Base-by-base conservation (phyloP, 1,140 invertebrate genomes). In the Campodea augens region DNA sequence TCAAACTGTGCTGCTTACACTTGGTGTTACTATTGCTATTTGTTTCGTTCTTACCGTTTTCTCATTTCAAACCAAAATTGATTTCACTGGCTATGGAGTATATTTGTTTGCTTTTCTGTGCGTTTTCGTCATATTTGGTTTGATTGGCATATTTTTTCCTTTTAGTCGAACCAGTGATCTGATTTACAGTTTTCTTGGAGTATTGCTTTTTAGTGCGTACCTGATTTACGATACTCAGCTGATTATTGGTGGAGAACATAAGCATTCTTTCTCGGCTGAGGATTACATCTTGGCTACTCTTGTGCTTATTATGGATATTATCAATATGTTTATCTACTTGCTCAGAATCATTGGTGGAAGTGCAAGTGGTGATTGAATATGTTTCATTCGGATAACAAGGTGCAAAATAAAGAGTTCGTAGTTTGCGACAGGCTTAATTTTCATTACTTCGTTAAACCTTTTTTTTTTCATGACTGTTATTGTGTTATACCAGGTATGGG, bases 161-260 rank as follows among this genome's bases (percentile, higher is more conserved):
- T 43, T 36, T 43, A 13, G 5, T 7, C 43, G 10, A 19, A 44
- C 15, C 5, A 44, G 59, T 5, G 55, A 49, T 27, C 29, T 69
- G 5, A 52, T 62, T 12, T 71, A 71, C 53, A 58, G 63, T 4
- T 59, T 56, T 2, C 41, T 67, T n/a, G 69, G 69, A 41, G 69
- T 68, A 24, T 55, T 71, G 1, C 41, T 71, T 4, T 71, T 71
- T 52, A 62, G 58, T 12, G 48, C 60, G 2, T 74, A 72, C 52
- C 49, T 74, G 38, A 64, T 74, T 2, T 65, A 70, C 51, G 72
- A 74, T 54, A 73, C 70, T 0, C 72, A 74, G 57, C 25, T 74
- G 52, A 73, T 74, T 62, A 49, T 74, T 20, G 71, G 71, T 39
- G 72, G 72, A 4, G 67, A 66, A 38, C 70, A 74, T 54, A 65